Evolutionary conservation across 2,888 invertebrate species (phyloP).

Genomic region (Rhogogaster chlorosoma): DNA sequence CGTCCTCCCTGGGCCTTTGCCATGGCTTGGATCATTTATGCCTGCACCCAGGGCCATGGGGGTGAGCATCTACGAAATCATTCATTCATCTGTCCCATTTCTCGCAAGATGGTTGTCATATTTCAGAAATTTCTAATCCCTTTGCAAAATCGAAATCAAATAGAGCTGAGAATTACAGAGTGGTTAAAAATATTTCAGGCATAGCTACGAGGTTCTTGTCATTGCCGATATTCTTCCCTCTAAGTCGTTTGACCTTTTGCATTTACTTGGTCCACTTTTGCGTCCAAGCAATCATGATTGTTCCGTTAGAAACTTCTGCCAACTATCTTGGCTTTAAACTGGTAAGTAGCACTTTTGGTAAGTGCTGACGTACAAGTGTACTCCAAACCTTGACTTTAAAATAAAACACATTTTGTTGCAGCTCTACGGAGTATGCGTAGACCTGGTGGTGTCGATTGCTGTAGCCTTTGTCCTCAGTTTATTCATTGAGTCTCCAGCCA

Average conservation of each 20-base stretch:
- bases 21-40: constrained; percentile 79
- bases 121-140: neutral
- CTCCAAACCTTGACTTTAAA: too few species aligned
- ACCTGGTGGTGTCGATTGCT: constrained; percentile 45
- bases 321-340: neutral
- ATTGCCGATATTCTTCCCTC: constrained; percentile 60
- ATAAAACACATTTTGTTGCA: neutral
- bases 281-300: constrained; percentile 50
- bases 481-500: constrained; percentile 55
- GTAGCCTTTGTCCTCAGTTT: constrained; percentile 52
- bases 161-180: neutral
- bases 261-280: constrained; percentile 62
- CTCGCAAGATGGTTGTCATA: neutral
- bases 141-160: neutral
- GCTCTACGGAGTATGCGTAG: constrained; percentile 9
- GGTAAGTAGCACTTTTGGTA: neutral
- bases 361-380: too few species aligned
- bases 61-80: constrained; percentile 67
- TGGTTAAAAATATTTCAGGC: constrained; percentile 30
- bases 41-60: constrained; percentile 76
- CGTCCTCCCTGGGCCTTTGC: constrained; percentile 78
- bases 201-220: constrained; percentile 59
- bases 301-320: neutral
- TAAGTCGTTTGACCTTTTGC: constrained; percentile 64
- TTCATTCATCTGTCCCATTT: neutral